These are phyloP conservation scores for Plutella xylostella DNA, from an alignment of 2,888 invertebrate genomes.

Conservation along the genomic window DNA sequence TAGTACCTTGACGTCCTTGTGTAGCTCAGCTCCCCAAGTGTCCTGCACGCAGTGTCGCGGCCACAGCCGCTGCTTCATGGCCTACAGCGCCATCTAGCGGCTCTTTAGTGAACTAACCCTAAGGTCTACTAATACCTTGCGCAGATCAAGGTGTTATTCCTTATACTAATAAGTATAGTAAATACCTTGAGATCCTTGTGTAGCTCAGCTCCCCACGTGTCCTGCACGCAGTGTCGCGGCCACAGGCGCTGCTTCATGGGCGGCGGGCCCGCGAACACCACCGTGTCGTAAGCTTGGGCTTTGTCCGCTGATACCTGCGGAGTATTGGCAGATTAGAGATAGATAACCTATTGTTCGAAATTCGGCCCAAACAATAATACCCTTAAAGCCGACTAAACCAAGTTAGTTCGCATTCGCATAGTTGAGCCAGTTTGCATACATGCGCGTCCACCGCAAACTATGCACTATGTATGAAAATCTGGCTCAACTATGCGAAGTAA, in stretches of 20 bases:
- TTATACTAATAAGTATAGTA: no score
- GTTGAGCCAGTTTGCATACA: no score
- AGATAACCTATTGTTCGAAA: no score
- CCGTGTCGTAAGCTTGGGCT: slow-evolving; percentile 89
- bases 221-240: slow-evolving; percentile 97
- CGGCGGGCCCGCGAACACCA: slow-evolving; percentile 90
- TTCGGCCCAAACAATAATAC: no score
- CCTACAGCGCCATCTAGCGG: not conserved
- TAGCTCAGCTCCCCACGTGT: slow-evolving; percentile 94
- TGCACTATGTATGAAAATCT: no score
- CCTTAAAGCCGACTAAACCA: no score
- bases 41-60: slow-evolving; percentile 96
- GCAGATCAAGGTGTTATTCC: no score
- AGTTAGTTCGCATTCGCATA: no score
- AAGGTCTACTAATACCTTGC: no score
- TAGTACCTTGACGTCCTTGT: slow-evolving; percentile 84
- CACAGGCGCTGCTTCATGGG: slow-evolving; percentile 90
- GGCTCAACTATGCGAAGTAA: no score
- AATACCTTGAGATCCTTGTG: slow-evolving; percentile 88
- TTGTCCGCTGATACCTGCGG: slow-evolving; percentile 76
- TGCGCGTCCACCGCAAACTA: no score
- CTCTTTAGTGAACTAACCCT: no score
- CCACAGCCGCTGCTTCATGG: slow-evolving; percentile 85
- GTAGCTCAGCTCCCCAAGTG: slow-evolving; percentile 94
- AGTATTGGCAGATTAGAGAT: not conserved